Evolutionary conservation across 1,140 invertebrate genomes (phyloP).

Genomic region (Hycleus phaleratus): DNA sequence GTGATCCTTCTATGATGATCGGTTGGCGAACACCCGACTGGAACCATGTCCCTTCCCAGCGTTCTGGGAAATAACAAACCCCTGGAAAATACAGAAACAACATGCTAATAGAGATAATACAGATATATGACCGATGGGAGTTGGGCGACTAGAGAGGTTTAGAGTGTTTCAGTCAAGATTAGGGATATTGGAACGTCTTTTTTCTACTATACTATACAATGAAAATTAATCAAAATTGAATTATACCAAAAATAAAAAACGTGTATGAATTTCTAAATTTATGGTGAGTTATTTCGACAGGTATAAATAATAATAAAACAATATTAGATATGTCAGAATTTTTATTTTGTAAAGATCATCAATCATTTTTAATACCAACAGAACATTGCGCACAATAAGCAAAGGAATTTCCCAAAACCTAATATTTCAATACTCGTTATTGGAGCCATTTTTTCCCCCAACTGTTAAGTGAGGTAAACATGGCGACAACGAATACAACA

Average conservation of each 20-base stretch:
- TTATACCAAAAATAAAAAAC: neutral
- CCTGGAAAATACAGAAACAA: slow-evolving; percentile 35
- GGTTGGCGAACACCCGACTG: slow-evolving; percentile 74
- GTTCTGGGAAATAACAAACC: slow-evolving; percentile 68
- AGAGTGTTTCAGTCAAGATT: too few relatives aligned
- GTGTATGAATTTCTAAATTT: too few relatives aligned
- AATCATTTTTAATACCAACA: too few relatives aligned
- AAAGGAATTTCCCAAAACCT: neutral
- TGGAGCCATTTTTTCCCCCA: neutral
- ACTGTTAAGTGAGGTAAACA: too few relatives aligned
- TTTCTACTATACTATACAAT: too few relatives aligned
- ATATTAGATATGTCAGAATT: too few relatives aligned
- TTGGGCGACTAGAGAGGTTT: too few relatives aligned
- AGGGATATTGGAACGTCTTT: too few relatives aligned
- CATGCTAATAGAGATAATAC: slow-evolving; percentile 10
- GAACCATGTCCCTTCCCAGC: slow-evolving; percentile 79
- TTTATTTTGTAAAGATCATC: too few relatives aligned
- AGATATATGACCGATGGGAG: slow-evolving; percentile 9
- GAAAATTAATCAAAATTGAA: slow-evolving; percentile 16
- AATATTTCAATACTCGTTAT: neutral
- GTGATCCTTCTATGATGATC: slow-evolving; percentile 67
- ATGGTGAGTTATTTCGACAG: too few relatives aligned
- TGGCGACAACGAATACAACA: too few relatives aligned
- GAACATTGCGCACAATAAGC: neutral
- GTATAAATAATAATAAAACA: too few relatives aligned